A percentile compares a stretch with the other conserved stretches of the same genome.
Evolutionary conservation across 2,797 vertebrate genomes (phyloP).

Genomic region (Philypnodon macrostomus): DNA sequence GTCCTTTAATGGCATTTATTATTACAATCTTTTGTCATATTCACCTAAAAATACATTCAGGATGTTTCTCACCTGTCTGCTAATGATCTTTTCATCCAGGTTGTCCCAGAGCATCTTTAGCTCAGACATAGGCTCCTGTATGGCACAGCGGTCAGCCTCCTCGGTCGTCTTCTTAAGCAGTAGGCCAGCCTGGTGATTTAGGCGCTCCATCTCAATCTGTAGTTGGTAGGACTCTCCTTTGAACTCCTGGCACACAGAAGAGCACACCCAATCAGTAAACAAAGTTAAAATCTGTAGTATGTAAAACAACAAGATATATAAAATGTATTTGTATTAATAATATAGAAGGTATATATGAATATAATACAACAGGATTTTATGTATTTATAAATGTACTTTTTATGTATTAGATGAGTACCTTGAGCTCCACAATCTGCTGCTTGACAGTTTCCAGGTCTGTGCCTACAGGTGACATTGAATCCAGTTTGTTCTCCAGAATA

Average conservation of each 20-base stretch:
- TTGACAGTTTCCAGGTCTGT: slow-evolving; percentile 98
- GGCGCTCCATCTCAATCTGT: slow-evolving; percentile 97
- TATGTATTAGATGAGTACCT: slow-evolving; percentile 80
- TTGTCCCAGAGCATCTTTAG: slow-evolving; percentile 90
- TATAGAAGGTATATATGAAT: too few species aligned
- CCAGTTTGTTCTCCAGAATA: slow-evolving; percentile 91
- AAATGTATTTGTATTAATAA: too few species aligned
- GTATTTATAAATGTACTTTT: too few species aligned
- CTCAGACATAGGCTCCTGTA: slow-evolving; percentile 91
- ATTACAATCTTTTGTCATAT: not conserved
- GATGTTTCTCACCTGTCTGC: slow-evolving; percentile 83
- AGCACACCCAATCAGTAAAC: slow-evolving; percentile 41
- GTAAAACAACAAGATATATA: not conserved
- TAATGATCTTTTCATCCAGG: slow-evolving; percentile 91
- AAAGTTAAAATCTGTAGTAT: slow-evolving; percentile 25
- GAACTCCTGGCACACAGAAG: slow-evolving; percentile 81
- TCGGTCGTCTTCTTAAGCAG: slow-evolving; percentile 91
- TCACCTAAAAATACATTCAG: too few species aligned
- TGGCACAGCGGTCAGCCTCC: slow-evolving; percentile 84
- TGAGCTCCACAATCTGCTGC: slow-evolving; percentile 94
- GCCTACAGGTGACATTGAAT: slow-evolving; percentile 93
- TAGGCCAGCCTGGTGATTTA: slow-evolving; percentile 92
- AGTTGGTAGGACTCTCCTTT: slow-evolving; percentile 95
- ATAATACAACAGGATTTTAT: slow-evolving; percentile 59
- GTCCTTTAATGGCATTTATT: slow-evolving; percentile 4